Evolutionary conservation across 2,888 invertebrate genomes (phyloP).

Genomic region (Tenthredo amoena): DNA sequence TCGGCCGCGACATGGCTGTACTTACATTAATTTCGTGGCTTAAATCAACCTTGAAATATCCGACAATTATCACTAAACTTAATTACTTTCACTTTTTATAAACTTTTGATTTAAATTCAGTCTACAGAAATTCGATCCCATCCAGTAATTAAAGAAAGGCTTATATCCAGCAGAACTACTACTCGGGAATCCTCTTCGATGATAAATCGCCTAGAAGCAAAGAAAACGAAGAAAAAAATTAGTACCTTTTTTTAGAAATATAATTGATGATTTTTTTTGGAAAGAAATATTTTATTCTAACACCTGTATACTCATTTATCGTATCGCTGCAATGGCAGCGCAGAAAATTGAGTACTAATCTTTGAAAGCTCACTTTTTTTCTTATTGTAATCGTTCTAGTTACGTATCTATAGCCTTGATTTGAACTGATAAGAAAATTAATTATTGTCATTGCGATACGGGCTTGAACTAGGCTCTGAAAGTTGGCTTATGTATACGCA

Average conservation of each 20-base stretch:
- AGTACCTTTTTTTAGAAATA: background rate
- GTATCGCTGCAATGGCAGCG: background rate
- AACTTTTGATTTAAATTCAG: background rate
- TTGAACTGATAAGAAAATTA: constrained; percentile 52
- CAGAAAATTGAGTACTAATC: background rate
- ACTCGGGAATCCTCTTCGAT: background rate
- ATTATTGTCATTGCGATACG: constrained; percentile 26
- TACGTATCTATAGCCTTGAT: constrained; percentile 56
- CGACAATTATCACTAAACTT: constrained; percentile 20
- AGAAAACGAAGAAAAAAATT: background rate
- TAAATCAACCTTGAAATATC: background rate
- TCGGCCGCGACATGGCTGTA: constrained; percentile 74
- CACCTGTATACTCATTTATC: background rate
- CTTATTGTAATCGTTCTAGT: constrained; percentile 1
- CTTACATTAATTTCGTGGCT: constrained; percentile 28
- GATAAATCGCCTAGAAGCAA: constrained; percentile 4
- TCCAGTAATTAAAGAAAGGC: background rate
- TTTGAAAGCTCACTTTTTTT: background rate
- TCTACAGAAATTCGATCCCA: background rate
- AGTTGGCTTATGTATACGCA: too few species aligned
- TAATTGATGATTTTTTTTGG: background rate
- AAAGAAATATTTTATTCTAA: background rate
- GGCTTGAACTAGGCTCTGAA: background rate
- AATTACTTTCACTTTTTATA: background rate
- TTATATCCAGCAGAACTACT: background rate